Evolutionary conservation across 2,113 vertebrate genomes (phyloP).

Genomic region (Bubo bubo): DNA sequence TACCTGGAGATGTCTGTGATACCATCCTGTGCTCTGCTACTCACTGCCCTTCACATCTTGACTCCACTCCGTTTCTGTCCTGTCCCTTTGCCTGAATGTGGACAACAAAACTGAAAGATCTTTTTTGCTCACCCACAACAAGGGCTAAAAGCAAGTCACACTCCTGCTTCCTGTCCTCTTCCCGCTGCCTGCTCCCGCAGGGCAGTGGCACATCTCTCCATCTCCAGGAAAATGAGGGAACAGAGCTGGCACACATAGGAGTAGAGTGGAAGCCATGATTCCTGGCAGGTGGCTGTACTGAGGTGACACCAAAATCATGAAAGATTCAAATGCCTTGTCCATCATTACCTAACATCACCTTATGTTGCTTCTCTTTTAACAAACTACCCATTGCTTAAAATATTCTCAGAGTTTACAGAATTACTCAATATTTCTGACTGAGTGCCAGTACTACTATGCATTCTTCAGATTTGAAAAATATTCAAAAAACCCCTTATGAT

Average conservation of each 20-base stretch:
- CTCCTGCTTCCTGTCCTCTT: not conserved
- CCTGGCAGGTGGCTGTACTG: not conserved
- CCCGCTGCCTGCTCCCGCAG: not conserved
- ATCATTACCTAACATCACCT: not conserved
- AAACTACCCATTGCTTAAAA: not conserved
- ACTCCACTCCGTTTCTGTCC: not conserved
- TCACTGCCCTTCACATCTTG: not conserved
- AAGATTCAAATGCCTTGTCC: not conserved
- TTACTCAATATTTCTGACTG: not conserved
- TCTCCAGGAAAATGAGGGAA: not conserved
- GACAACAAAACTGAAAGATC: not conserved
- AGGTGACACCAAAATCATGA: not conserved
- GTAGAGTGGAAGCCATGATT: not conserved
- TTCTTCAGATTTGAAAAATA: not conserved
- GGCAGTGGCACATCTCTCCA: not conserved
- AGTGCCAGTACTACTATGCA: not conserved
- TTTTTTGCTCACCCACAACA: not conserved
- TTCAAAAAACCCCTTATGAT: rapidly evolving
- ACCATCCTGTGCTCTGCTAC: not conserved
- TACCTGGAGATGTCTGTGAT: not conserved
- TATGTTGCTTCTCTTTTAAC: not conserved
- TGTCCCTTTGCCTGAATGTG: not conserved
- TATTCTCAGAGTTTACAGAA: not conserved
- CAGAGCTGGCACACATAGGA: not conserved
- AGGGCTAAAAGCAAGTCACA: rapidly evolving